Conservation (phyloP, 2,113 vertebrate species). For the Prunella fulvescens region DNA sequence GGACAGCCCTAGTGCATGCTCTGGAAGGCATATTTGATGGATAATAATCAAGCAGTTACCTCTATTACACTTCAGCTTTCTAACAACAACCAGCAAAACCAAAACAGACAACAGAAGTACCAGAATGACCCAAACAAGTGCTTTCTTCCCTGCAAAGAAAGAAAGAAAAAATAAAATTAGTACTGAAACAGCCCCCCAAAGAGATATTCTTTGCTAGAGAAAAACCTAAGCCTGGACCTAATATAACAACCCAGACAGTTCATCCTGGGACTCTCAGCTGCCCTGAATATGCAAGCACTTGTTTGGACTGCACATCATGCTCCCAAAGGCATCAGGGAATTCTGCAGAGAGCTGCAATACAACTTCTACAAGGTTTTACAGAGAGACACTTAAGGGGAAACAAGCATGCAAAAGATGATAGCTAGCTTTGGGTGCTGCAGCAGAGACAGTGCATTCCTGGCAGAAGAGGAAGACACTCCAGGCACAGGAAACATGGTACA, state of each 20-base stretch:
- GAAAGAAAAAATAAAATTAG: background rate
- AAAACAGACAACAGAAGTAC: fast-evolving
- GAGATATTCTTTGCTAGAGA: background rate
- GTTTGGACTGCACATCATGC: background rate
- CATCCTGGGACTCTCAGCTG: background rate
- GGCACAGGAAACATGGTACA: background rate
- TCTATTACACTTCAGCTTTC: background rate
- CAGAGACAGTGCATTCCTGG: fast-evolving
- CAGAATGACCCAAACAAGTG: background rate
- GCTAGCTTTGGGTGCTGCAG: background rate
- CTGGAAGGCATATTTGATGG: background rate
- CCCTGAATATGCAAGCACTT: fast-evolving
- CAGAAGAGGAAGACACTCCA: background rate
- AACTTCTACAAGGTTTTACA: background rate
- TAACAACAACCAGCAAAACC: background rate
- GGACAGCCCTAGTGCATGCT: background rate
- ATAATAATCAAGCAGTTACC: slow-evolving; percentile 14
- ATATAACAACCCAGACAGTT: background rate
- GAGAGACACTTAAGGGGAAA: background rate
- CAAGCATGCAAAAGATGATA: fast-evolving
- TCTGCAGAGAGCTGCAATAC: background rate
- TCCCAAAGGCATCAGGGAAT: background rate
- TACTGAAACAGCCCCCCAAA: background rate
- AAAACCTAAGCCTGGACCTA: background rate
- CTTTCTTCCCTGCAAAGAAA: background rate